A percentile compares a stretch with the other conserved stretches of the same genome.
phyloP scores from a whole-genome alignment of 2,888 invertebrate species.

The Mesorhabditis belari region DNA sequence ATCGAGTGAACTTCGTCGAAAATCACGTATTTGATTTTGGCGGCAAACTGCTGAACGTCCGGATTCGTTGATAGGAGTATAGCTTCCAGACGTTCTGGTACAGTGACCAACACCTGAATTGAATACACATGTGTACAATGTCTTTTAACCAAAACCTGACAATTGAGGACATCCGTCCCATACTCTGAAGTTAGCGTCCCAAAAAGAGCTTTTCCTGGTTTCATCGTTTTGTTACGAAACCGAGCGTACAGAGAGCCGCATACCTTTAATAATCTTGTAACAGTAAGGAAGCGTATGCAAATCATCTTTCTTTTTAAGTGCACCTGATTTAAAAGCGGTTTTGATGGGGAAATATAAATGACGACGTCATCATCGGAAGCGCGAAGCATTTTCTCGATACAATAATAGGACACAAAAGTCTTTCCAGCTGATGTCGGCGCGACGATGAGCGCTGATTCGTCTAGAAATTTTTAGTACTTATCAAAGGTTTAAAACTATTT shows the following conservation, averaged over 20 bases:
- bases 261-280: conserved; percentile 21
- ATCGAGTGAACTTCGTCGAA: conserved; percentile 52
- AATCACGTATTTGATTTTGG: conserved; percentile 48
- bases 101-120: conserved; percentile 46
- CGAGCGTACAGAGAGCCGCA: conserved; percentile 53
- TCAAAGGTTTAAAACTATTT: too few species aligned
- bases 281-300: background rate
- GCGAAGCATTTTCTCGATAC: conserved; percentile 54
- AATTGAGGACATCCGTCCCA: conserved; percentile 40
- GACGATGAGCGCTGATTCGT: conserved; percentile 54
- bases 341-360: conserved; percentile 54
- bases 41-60: conserved; percentile 42
- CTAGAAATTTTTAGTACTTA: too few species aligned
- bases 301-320: too few species aligned
- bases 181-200: conserved; percentile 48
- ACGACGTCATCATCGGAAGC: conserved; percentile 53
- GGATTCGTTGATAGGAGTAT: conserved; percentile 44
- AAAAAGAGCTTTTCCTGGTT: conserved; percentile 52
- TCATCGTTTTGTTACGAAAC: conserved; percentile 49
- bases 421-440: conserved; percentile 56
- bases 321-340: conserved; percentile 52
- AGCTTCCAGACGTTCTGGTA: conserved; percentile 46
- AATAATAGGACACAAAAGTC: conserved; percentile 55
- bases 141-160: conserved; percentile 21
- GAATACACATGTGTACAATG: background rate